Evolutionary conservation across 53 echinoderm and acorn worm genomes (phyloP), one percentile per base, ranked within the genome.

Genomic region (Paracentrotus lividus): DNA sequence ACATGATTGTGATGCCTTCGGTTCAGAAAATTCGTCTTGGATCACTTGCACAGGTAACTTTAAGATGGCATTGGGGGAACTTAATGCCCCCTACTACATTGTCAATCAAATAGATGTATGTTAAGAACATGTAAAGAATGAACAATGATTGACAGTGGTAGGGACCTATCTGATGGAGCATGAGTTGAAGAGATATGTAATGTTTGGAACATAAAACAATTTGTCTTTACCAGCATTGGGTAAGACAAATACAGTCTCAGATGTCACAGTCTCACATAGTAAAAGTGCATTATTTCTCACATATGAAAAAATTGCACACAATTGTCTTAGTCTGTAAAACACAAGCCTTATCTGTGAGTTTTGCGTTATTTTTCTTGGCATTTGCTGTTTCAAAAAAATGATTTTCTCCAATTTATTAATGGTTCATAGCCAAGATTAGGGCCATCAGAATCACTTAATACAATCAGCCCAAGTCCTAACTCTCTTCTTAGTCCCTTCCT

Each of bases 201-300:
- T 64, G 60, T 58, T 61, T 90, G 33, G 91, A 72, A 31, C 51
- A 43, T 27, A 36, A 49, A 76, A 27, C 58, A 90, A 51, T 90
- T 90, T 90, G 91, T 72, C 75, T 90, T 56, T 44, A 2, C 49
- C 75, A 42, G 52, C 91, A 90, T 75, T 75, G 91, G 75, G 69
- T 75, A 90, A 90, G 49, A 72, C 29, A 45, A 90, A 90, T 72
- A 90, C 27, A 33, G 18, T 49, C 54, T 90, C 91, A 51, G 21
- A 72, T 90, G 32, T 69, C 91, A 8, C 13, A 47, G 53, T 47
- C 24, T 81, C 44, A 7, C 81, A 47, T 10, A 47, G 13, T 81
- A 27, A 81, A 81, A 81, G 81, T 81, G 81, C 49, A 81, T 45
- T 47, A 47, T 81, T 45, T 81, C 81, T 81, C 81, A 81, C 81